Base-by-base conservation (phyloP, 2,888 invertebrate genomes). In the Coremacera marginata region DNA sequence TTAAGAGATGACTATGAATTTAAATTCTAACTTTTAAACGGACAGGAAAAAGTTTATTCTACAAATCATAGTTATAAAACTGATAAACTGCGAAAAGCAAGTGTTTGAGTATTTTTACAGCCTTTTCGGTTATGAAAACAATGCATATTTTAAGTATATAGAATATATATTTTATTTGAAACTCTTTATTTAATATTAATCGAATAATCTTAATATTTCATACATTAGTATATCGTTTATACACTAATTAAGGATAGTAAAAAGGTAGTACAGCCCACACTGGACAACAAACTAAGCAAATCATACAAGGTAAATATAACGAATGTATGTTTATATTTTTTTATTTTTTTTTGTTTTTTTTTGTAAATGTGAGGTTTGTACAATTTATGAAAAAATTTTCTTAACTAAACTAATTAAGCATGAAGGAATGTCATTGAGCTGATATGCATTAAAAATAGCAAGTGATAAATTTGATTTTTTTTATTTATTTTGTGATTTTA, bases 141-240 rank as follows among this genome's bases (percentile, higher is more conserved):
- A 55, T 19, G 44, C 14, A 19, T 19, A n/a, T 62, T 63, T 60
- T 57, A 44, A 14, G 31, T 65, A 25, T 74, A 74, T 74, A 65
- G n/a, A 74, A 67, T 67, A 74, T 74, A 74, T 74, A 74, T 65
- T 74, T 74, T 65, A 65, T 74, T 74, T 65, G 55, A 74, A 74
- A 74, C 67, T 74, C 65, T 67, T 74, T 55, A 67, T 62, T 74
- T 67, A 62, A 51, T 67, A 67, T 74, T 11, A 74, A 49, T 55
- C 67, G 31, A 25, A 68, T 68, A 74, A 74, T 52, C 67, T 74
- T 55, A 65, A 74, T 22, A 22, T 67, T 67, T 65, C 67, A 67
- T 31, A 67, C 44, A 65, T 25, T 49, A 52, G 74, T 52, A 74
- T 65, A 52, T 74, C 55, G 57, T 74, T 74, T 55, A 74, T 74